phyloP scores from a whole-genome alignment of 1,140 invertebrate genomes.

The Anastrepha obliqua region DNA sequence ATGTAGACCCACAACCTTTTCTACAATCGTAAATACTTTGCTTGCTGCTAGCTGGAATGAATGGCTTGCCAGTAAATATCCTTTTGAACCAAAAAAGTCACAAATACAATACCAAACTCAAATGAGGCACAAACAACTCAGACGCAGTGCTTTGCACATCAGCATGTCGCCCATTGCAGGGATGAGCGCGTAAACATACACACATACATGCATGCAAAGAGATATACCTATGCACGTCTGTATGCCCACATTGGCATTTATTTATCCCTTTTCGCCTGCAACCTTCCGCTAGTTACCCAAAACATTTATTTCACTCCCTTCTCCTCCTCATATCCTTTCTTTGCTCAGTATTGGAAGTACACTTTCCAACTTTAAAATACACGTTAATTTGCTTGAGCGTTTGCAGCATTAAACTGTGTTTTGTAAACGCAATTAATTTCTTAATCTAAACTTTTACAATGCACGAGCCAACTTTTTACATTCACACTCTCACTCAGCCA shows the following conservation, averaged over 20 bases:
- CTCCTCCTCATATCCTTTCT: not conserved
- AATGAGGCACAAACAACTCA: slow-evolving; percentile 37
- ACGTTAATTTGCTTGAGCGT: slow-evolving; percentile 41
- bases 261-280: slow-evolving; percentile 17
- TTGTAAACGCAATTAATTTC: slow-evolving; percentile 45
- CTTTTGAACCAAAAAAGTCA: not conserved
- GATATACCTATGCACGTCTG: not conserved
- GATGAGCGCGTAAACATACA: not conserved
- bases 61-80: slow-evolving; percentile 18
- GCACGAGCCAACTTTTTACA: slow-evolving; percentile 3
- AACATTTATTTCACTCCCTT: not conserved
- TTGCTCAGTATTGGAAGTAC: not conserved
- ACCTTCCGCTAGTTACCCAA: slow-evolving; percentile 27
- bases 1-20: slow-evolving; percentile 37
- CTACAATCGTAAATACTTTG: slow-evolving; percentile 15
- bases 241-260: not conserved
- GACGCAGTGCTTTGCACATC: not conserved
- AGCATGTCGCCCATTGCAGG: not conserved
- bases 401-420: slow-evolving; percentile 37
- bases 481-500: not conserved
- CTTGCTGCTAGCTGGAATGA: not conserved
- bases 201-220: not conserved
- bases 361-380: slow-evolving; percentile 40
- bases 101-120: slow-evolving; percentile 21
- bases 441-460: slow-evolving; percentile 51